These are phyloP conservation scores for Chydorus sphaericus DNA, from an alignment of 2,888 invertebrate species.

Conservation along the genomic window DNA sequence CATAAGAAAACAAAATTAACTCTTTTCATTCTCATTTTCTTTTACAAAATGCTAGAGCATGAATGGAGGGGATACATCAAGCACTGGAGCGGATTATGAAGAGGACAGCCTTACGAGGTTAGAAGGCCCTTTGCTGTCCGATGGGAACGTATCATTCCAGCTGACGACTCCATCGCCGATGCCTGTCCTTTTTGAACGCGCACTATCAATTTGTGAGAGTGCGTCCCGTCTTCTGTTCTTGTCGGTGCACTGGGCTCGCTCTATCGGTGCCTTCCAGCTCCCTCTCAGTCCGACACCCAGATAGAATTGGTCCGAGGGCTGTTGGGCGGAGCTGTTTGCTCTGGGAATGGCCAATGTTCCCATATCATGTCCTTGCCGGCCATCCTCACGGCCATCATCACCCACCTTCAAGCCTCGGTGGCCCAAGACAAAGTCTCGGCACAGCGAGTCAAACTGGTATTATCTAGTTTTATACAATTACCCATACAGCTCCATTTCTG, in stretches of 20 bases:
- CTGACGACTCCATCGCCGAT: constrained; percentile 59
- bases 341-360: constrained; percentile 78
- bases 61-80: constrained; percentile 21
- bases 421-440: constrained; percentile 61
- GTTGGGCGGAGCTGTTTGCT: constrained; percentile 83
- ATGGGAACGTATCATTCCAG: constrained; percentile 54
- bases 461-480: no score
- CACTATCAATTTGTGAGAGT: constrained; percentile 90
- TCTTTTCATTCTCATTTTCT: constrained; percentile 7
- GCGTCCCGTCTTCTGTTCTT: constrained; percentile 82
- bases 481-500: no score
- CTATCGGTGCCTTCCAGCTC: constrained; percentile 64
- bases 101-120: constrained; percentile 27
- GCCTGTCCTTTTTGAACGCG: constrained; percentile 76
- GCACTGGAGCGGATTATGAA: constrained; percentile 23
- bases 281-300: constrained; percentile 76
- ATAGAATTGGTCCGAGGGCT: constrained; percentile 66
- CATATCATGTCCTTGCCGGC: constrained; percentile 59
- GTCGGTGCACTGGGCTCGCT: constrained; percentile 76
- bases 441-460: constrained; percentile 43
- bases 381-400: constrained; percentile 65
- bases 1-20: not conserved
- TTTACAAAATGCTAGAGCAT: constrained; percentile 20
- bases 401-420: constrained; percentile 59
- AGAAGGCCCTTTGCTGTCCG: constrained; percentile 49